Evolutionary conservation across 1,140 invertebrate species (phyloP), one percentile per base, ranked within the genome.

Genomic region (Macrotrachela quadricornifera): DNA sequence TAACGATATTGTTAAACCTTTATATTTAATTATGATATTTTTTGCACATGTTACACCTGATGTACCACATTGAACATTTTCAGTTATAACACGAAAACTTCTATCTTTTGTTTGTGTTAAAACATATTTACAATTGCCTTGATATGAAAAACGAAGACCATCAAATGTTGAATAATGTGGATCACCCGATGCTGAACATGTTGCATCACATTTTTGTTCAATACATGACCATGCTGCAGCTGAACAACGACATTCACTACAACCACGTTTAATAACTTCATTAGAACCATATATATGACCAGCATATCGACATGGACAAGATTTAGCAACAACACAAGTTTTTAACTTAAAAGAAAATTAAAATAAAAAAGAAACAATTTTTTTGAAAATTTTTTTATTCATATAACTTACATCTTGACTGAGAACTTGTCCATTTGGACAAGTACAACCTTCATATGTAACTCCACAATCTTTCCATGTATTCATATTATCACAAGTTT

Each of bases 1-100:
- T 12, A 67, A 56, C 48, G 61, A 58, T 12, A 69, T 64, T 21
- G 36, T n/a, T 41, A 46, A 16, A 36, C 56, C 55, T 73, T 73
- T 51, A 64, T 73, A 50, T 76, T 76, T 15, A 79, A 75, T 56
- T 65, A 75, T 80, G 8, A 87, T 68, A 0, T 83, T 79, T 62
- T 87, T 87, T 6, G 82, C 82, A 62, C 85, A 91, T 1, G 81
- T 81, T 0, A 83, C 80, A 0, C 84, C 84, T 13, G 78, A 77
- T 0, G 81, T 80, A 18, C 85, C 83, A 62, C 85, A 91, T 1
- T 80, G 79, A 14, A 82, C 79, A 62, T 83, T 82, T 73, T 83
- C 71, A 12, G 68, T 65, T 41, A 59, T 61, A 44, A 70, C 59
- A 21, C 58, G 57, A 50, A 65, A 64, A 37, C 57, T 58, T 48